These are phyloP conservation scores for Calyptomena viridis DNA, from an alignment of 2,113 vertebrate genomes.

Conservation along the genomic window DNA sequence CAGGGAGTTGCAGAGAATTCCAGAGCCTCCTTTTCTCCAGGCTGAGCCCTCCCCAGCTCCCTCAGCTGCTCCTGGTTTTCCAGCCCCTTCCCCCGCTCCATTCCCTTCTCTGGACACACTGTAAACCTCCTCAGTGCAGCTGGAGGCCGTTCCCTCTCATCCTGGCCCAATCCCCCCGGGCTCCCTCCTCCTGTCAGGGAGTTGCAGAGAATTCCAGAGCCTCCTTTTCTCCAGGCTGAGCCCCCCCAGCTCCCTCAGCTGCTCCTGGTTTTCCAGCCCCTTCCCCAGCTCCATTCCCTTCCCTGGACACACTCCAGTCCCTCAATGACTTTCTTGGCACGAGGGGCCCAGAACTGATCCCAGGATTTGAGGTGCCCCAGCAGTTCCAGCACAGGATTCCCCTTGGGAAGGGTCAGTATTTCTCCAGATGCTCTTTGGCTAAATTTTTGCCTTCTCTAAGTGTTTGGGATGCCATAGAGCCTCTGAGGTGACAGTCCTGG, in stretches of 20 bases:
- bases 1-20: not conserved
- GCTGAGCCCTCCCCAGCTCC: not conserved
- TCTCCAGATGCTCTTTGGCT: not conserved
- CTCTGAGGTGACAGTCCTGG: not conserved
- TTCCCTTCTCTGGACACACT: fast-evolving
- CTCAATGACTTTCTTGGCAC: fast-evolving
- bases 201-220: not conserved
- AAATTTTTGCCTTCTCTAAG: not conserved
- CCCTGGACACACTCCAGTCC: fast-evolving
- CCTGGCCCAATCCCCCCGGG: not conserved
- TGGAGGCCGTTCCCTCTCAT: fast-evolving
- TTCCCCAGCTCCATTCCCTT: not conserved
- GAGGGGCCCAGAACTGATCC: no score
- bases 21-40: not conserved
- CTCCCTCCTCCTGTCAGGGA: not conserved
- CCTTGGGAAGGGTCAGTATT: not conserved
- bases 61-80: not conserved
- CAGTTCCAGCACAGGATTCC: not conserved
- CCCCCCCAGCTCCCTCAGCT: not conserved
- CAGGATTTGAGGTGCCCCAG: not conserved
- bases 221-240: not conserved
- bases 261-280: fast-evolving
- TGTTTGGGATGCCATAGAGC: not conserved
- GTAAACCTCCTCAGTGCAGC: fast-evolving
- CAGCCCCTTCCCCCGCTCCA: fast-evolving